Evolutionary conservation across 2,888 invertebrate species (phyloP).

Genomic region (Athalia cordata): DNA sequence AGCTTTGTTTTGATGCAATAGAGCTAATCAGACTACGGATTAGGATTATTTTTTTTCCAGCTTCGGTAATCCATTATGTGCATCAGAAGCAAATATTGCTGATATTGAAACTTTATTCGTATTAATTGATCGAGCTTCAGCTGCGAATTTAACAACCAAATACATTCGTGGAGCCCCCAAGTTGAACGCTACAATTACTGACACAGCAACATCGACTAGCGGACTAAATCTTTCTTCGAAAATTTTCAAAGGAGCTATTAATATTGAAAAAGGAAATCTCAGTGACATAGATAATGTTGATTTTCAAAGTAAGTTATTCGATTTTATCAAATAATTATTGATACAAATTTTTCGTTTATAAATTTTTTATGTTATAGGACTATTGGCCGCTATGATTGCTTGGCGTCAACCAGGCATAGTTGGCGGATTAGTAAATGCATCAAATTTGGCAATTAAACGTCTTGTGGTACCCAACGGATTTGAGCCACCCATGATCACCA

Average conservation of each 20-base stretch:
- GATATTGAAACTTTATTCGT: constrained; percentile 58
- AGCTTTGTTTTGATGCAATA: neutral
- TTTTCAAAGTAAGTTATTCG: constrained; percentile 47
- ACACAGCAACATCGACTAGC: constrained; percentile 49
- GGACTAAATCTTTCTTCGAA: constrained; percentile 24
- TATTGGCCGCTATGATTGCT: constrained; percentile 49
- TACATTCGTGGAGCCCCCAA: constrained; percentile 55
- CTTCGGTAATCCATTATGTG: constrained; percentile 54
- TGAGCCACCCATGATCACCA: constrained; percentile 50
- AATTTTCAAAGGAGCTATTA: constrained; percentile 32
- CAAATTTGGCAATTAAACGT: constrained; percentile 50
- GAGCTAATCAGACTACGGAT: neutral
- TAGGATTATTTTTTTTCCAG: constrained; percentile 46
- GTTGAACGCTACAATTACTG: constrained; percentile 51
- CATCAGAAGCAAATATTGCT: constrained; percentile 48
- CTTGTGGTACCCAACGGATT: constrained; percentile 51
- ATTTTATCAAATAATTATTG: constrained; percentile 41
- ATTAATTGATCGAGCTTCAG: constrained; percentile 52
- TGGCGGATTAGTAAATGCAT: constrained; percentile 52
- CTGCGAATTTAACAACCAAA: constrained; percentile 52
- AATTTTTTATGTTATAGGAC: constrained; percentile 23
- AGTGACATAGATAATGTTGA: constrained; percentile 50
- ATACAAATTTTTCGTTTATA: neutral
- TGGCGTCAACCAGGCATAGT: constrained; percentile 56
- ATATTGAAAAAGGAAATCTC: constrained; percentile 16